A percentile compares a stretch with the other conserved stretches of the same genome.
Evolutionary conservation across 2,113 vertebrate genomes (phyloP).

Genomic region (Phalacrocorax brasilianus): DNA sequence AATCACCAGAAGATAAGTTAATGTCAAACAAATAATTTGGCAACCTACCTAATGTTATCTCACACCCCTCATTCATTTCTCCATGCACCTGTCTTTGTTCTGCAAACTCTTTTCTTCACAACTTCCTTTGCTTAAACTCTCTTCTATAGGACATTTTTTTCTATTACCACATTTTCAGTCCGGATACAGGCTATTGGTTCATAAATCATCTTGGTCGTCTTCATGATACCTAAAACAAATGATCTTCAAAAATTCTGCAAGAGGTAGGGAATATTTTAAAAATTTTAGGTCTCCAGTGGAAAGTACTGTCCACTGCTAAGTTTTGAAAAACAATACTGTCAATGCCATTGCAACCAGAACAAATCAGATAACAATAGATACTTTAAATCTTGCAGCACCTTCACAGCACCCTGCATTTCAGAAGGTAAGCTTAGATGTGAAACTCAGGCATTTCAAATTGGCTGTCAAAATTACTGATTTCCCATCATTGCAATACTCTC

Average conservation of each 20-base stretch:
- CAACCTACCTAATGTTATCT: background rate
- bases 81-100: background rate
- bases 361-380: background rate
- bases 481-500: background rate
- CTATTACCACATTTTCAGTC: background rate
- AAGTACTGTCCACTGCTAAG: background rate
- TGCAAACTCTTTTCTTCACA: background rate
- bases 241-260: background rate
- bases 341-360: background rate
- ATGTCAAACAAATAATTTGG: background rate
- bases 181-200: background rate
- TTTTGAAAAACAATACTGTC: background rate
- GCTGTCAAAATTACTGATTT: background rate
- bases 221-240: background rate
- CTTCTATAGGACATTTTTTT: background rate
- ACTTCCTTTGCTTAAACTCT: background rate
- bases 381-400: background rate
- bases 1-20: background rate
- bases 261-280: background rate
- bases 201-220: background rate
- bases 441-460: background rate
- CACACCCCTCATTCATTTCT: background rate
- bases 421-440: background rate
- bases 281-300: background rate
- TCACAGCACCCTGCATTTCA: background rate